Evolutionary conservation across 1,140 invertebrate genomes (phyloP).

Genomic region (Lepidurus packardi): DNA sequence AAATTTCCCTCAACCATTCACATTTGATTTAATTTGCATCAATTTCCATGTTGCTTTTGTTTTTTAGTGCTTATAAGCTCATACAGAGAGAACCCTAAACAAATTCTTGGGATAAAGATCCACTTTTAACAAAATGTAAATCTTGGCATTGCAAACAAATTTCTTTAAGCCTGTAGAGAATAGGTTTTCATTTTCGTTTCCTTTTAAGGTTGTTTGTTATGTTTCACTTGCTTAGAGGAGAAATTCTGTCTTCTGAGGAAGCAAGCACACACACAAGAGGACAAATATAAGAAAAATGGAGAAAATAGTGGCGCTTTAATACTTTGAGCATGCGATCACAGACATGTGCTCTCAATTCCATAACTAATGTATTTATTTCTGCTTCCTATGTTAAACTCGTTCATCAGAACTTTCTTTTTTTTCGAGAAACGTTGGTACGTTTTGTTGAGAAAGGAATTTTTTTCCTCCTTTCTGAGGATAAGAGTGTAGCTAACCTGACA

Average conservation of each 20-base stretch:
- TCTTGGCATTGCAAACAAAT: background rate
- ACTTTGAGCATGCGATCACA: conserved; percentile 17
- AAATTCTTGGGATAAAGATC: background rate
- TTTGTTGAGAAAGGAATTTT: background rate
- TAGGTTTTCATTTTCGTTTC: background rate
- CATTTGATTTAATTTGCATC: background rate
- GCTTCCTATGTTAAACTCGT: conserved; percentile 12
- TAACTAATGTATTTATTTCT: conserved; percentile 10
- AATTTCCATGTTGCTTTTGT: background rate
- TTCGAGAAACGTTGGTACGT: background rate
- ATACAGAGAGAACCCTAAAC: background rate
- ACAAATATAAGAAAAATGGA: conserved; percentile 2
- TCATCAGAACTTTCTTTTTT: background rate
- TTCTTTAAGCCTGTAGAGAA: background rate
- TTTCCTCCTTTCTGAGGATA: background rate
- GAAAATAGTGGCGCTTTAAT: conserved; percentile 5
- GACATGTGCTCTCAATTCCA: background rate
- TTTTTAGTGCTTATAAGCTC: background rate
- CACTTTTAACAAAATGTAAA: background rate
- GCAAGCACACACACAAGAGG: background rate
- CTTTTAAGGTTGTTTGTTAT: background rate
- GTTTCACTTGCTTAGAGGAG: background rate
- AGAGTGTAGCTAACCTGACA: background rate
- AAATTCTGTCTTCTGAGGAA: background rate
- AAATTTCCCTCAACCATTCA: background rate